Conservation (phyloP, 2,113 vertebrate species). For the Hippolais icterina region DNA sequence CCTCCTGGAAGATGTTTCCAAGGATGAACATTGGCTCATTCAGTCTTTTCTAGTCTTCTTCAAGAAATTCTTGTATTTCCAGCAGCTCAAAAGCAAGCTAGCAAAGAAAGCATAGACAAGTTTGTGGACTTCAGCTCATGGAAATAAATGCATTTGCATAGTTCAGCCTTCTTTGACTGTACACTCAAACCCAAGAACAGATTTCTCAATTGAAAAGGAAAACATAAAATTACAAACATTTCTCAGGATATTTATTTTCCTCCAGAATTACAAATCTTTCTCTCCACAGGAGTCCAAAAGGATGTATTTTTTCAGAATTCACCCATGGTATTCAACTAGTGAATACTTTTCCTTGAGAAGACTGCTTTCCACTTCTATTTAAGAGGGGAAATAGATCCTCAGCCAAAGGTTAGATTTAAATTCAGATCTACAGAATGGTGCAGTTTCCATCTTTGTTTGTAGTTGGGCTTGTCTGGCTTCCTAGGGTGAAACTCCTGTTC, state of each 20-base stretch:
- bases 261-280: not conserved
- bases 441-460: conserved; percentile 52
- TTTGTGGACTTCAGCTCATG: not conserved
- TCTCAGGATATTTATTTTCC: not conserved
- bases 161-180: not conserved
- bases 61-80: not conserved
- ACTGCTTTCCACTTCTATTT: not conserved
- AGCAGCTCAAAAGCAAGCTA: not conserved
- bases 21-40: not conserved
- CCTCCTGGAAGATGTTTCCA: not conserved
- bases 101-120: not conserved
- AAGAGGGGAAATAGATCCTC: conserved; percentile 26
- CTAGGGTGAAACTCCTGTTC: conserved; percentile 45
- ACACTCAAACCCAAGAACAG: not conserved
- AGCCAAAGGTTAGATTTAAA: conserved; percentile 45
- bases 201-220: not conserved
- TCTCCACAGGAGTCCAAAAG: not conserved
- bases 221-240: not conserved
- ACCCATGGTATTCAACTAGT: not conserved
- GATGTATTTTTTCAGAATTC: not conserved
- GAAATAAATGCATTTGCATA: not conserved
- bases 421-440: conserved; percentile 22
- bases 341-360: not conserved
- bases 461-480: conserved; percentile 60
- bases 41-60: not conserved